Evolutionary conservation across 2,888 invertebrate species (phyloP).

Genomic region (Zelleria hepariella): DNA sequence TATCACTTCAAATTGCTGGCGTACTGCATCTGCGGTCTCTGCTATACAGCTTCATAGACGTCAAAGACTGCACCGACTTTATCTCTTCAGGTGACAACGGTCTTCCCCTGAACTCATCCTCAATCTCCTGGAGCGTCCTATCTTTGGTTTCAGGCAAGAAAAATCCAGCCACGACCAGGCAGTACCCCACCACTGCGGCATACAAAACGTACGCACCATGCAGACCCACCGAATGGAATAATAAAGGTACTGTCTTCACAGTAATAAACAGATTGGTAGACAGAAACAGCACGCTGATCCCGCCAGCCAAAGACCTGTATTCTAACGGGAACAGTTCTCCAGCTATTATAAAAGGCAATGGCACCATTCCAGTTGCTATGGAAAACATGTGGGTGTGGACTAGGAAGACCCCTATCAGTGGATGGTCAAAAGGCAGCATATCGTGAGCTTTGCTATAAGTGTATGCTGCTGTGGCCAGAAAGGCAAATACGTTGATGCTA

Average conservation of each 20-base stretch:
- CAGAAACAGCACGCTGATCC: slow-evolving; percentile 40
- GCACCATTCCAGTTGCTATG: slow-evolving; percentile 70
- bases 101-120: slow-evolving; percentile 42
- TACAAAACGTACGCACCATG: slow-evolving; percentile 41
- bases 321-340: slow-evolving; percentile 77
- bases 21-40: slow-evolving; percentile 5
- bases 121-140: slow-evolving; percentile 46
- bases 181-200: slow-evolving; percentile 33
- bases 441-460: slow-evolving; percentile 29
- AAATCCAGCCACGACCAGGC: slow-evolving; percentile 32
- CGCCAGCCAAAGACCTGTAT: slow-evolving; percentile 70
- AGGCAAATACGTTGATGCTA: slow-evolving; percentile 31
- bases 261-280: slow-evolving; percentile 39
- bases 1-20: neutral
- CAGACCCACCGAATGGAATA: slow-evolving; percentile 33
- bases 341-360: slow-evolving; percentile 77
- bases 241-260: slow-evolving; percentile 37
- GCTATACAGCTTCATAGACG: slow-evolving; percentile 18
- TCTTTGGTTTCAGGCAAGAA: slow-evolving; percentile 49
- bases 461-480: slow-evolving; percentile 35
- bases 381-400: slow-evolving; percentile 61
- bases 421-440: slow-evolving; percentile 30
- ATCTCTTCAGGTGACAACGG: slow-evolving; percentile 31
- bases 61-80: slow-evolving; percentile 33
- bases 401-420: slow-evolving; percentile 32